A percentile compares a stretch with the other conserved stretches of the same genome.
Evolutionary conservation across 2,113 vertebrate species (phyloP).

Genomic region (Hippotragus niger): DNA sequence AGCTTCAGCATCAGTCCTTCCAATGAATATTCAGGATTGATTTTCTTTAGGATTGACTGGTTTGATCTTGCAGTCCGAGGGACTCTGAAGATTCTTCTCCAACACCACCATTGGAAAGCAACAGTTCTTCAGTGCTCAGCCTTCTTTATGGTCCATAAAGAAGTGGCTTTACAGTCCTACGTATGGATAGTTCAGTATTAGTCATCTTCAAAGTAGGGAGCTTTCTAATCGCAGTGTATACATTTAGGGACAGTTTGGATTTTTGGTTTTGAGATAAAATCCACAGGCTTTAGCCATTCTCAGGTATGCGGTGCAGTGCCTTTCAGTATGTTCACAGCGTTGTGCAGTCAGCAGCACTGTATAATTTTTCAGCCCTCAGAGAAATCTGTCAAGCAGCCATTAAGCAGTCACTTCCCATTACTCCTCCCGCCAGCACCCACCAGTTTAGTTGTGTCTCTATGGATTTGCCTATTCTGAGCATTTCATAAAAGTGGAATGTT

Average conservation of each 20-base stretch:
- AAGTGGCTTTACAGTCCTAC: not conserved
- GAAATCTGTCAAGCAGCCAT: not conserved
- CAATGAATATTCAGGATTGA: not conserved
- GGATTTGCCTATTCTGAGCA: not conserved
- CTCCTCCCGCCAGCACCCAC: rapidly evolving
- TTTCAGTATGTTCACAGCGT: not conserved
- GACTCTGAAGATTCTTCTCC: not conserved
- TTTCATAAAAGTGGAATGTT: not conserved
- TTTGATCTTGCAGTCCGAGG: not conserved
- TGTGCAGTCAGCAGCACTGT: not conserved
- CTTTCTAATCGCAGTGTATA: not conserved
- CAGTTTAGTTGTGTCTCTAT: not conserved
- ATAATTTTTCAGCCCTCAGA: not conserved
- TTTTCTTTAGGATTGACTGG: not conserved
- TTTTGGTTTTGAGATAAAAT: not conserved
- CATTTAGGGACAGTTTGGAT: not conserved
- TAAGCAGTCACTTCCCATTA: too few species aligned
- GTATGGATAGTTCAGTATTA: not conserved
- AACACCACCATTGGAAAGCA: not conserved
- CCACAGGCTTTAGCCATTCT: not conserved
- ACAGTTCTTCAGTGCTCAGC: not conserved
- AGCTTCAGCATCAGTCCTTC: not conserved
- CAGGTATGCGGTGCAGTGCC: not conserved
- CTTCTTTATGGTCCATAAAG: not conserved
- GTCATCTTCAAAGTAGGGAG: not conserved